phyloP scores from a whole-genome alignment of 2,797 vertebrate genomes.

The Gadopsis bispinosus region DNA sequence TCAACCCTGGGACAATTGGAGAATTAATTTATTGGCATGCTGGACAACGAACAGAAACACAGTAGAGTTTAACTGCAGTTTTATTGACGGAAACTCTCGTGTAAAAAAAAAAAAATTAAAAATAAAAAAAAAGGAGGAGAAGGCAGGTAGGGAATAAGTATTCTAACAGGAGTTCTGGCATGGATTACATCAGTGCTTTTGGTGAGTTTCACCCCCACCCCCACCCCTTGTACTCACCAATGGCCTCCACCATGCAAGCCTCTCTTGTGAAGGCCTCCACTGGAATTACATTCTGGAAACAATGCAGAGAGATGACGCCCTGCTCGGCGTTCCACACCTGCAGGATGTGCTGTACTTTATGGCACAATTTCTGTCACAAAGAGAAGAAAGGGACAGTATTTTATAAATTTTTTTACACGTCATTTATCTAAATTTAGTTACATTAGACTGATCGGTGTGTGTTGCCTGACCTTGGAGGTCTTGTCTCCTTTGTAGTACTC shows the following conservation, averaged over 20 bases:
- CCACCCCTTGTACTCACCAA: conserved; percentile 83
- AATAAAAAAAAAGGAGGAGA: background rate
- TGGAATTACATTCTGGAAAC: conserved; percentile 92
- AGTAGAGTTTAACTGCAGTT: no score
- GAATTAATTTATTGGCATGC: conserved; percentile 2
- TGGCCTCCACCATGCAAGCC: conserved; percentile 92
- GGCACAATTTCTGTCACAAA: conserved; percentile 83
- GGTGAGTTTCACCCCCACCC: background rate
- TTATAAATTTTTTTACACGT: background rate
- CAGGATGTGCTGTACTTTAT: conserved; percentile 91
- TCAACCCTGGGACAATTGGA: conserved; percentile 83
- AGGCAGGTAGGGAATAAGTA: background rate
- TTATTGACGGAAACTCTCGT: background rate
- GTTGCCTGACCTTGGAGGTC: conserved; percentile 77
- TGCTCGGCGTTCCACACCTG: conserved; percentile 89
- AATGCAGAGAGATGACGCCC: conserved; percentile 91
- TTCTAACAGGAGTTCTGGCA: background rate
- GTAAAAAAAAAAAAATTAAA: no score
- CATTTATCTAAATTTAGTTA: background rate
- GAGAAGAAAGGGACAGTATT: background rate
- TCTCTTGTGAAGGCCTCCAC: conserved; percentile 93
- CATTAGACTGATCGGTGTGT: background rate
- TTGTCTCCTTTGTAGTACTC: conserved; percentile 81
- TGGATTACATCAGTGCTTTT: background rate
- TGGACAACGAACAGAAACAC: background rate